These are phyloP conservation scores for Oncopodura yosiiana DNA, from an alignment of 1,140 invertebrate species.

Conservation along the genomic window DNA sequence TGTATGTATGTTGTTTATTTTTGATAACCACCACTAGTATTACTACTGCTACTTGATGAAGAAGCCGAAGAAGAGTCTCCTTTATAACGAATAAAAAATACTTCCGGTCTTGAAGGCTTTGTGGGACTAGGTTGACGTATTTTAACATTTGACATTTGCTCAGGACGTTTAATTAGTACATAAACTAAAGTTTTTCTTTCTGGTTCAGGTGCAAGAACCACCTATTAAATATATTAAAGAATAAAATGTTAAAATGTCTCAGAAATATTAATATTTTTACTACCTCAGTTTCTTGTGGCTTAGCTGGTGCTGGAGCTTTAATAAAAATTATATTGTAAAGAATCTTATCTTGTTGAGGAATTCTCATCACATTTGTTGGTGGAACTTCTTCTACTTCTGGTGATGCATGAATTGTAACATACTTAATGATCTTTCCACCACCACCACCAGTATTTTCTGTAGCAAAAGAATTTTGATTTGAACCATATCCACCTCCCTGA, in stretches of 20 bases:
- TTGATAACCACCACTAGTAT: too few species aligned
- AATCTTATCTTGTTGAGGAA: slow-evolving; percentile 44
- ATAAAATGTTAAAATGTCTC: too few species aligned
- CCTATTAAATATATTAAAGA: too few species aligned
- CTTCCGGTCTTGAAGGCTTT: slow-evolving; percentile 70
- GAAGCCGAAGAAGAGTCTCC: too few species aligned
- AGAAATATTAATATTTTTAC: too few species aligned
- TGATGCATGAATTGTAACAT: slow-evolving; percentile 72
- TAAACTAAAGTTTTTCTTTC: slow-evolving; percentile 83
- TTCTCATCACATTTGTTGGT: slow-evolving; percentile 39
- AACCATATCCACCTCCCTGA: slow-evolving; percentile 11
- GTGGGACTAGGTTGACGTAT: slow-evolving; percentile 63
- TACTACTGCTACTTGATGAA: too few species aligned
- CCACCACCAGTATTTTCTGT: background rate
- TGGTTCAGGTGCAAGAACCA: slow-evolving; percentile 18
- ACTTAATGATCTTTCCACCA: slow-evolving; percentile 53
- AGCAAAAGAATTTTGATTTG: background rate
- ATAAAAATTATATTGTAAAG: slow-evolving; percentile 77
- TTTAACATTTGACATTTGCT: slow-evolving; percentile 65
- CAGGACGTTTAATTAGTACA: slow-evolving; percentile 74
- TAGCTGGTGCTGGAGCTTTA: slow-evolving; percentile 67
- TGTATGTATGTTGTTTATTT: background rate
- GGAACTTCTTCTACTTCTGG: slow-evolving; percentile 52
- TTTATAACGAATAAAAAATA: slow-evolving; percentile 73
- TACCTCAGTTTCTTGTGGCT: slow-evolving; percentile 47